Conservation (phyloP, 2,113 vertebrate species). For the Brachyhypopomus occidentalis region DNA sequence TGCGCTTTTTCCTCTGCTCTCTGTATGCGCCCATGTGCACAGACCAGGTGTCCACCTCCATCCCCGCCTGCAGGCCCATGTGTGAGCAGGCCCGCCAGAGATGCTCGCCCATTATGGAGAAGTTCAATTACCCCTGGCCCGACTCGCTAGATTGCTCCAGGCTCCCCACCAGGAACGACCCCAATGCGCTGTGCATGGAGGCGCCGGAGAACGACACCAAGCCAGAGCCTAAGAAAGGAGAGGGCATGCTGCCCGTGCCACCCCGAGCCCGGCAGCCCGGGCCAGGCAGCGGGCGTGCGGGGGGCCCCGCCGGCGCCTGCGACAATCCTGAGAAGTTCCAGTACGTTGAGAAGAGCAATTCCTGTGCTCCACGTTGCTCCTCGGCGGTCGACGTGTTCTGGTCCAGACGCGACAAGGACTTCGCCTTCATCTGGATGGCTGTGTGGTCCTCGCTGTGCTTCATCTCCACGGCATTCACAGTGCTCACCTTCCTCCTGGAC, state of each 20-base stretch:
- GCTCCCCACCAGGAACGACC: constrained; percentile 93
- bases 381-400: constrained; percentile 92
- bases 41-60: constrained; percentile 94
- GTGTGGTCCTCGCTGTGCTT: constrained; percentile 96
- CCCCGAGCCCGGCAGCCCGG: constrained; percentile 78
- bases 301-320: constrained; percentile 75
- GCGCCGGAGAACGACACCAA: constrained; percentile 91
- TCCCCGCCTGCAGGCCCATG: constrained; percentile 97
- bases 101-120: constrained; percentile 95
- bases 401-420: constrained; percentile 93
- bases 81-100: constrained; percentile 93
- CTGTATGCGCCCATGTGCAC: constrained; percentile 98
- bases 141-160: constrained; percentile 90
- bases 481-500: constrained; percentile 95
- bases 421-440: constrained; percentile 96
- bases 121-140: constrained; percentile 96
- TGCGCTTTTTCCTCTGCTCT: constrained; percentile 98
- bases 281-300: constrained; percentile 52
- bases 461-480: constrained; percentile 93
- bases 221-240: constrained; percentile 78
- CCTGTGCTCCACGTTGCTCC: constrained; percentile 88
- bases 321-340: constrained; percentile 94
- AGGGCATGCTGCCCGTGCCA: constrained; percentile 85
- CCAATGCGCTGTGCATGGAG: constrained; percentile 96
- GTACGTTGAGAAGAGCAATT: constrained; percentile 91